Evolutionary conservation across 2,113 vertebrate species (phyloP).

Genomic region (Xiphophorus couchianus): DNA sequence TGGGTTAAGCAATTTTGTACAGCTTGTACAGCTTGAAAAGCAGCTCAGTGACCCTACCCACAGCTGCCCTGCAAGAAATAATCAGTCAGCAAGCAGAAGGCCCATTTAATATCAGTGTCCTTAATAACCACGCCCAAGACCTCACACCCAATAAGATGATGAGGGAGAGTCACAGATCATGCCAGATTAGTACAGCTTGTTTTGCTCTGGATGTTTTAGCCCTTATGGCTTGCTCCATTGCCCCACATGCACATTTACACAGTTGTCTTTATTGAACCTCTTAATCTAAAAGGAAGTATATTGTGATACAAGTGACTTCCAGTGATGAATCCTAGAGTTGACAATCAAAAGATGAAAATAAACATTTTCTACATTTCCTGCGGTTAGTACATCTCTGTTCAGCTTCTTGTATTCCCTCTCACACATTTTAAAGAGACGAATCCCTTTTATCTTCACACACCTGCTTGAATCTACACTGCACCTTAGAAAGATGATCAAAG

Average conservation of each 20-base stretch:
- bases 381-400: not conserved
- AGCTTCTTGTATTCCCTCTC: not conserved
- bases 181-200: slow-evolving; percentile 74
- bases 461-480: too few species aligned
- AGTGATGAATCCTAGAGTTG: slow-evolving; percentile 32
- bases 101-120: slow-evolving; percentile 78
- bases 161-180: slow-evolving; percentile 67
- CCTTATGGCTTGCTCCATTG: slow-evolving; percentile 10
- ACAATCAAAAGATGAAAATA: slow-evolving; percentile 27
- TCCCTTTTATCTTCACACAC: too few species aligned
- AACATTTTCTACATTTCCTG: slow-evolving; percentile 28
- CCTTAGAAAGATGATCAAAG: too few species aligned
- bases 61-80: slow-evolving; percentile 67
- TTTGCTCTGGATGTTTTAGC: slow-evolving; percentile 62
- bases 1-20: slow-evolving; percentile 2
- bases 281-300: slow-evolving; percentile 60
- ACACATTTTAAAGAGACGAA: not conserved
- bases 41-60: slow-evolving; percentile 40
- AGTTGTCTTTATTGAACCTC: slow-evolving; percentile 57
- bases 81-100: slow-evolving; percentile 74
- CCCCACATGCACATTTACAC: slow-evolving; percentile 12
- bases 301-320: slow-evolving; percentile 63
- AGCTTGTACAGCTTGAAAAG: slow-evolving; percentile 28
- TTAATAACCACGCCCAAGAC: slow-evolving; percentile 77
- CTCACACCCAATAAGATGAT: slow-evolving; percentile 74